These are phyloP conservation scores for Brachionus sp. DNA, from an alignment of 1,140 invertebrate genomes.

Conservation along the genomic window DNA sequence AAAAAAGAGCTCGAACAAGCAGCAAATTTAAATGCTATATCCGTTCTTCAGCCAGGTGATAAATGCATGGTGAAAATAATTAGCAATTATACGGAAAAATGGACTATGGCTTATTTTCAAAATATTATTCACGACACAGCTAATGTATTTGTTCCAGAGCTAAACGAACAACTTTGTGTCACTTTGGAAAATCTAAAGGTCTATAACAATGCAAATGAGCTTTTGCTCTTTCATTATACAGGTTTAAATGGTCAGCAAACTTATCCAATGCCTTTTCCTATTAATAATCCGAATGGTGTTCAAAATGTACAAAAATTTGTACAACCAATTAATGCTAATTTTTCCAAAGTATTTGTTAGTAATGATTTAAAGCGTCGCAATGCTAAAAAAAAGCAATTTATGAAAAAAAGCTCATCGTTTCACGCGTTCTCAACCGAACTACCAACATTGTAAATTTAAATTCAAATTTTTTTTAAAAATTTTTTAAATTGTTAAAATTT, in stretches of 20 bases:
- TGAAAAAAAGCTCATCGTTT: slow-evolving; percentile 45
- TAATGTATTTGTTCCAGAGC: slow-evolving; percentile 34
- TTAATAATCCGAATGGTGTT: slow-evolving; percentile 26
- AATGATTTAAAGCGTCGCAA: neutral
- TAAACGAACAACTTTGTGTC: slow-evolving; percentile 36
- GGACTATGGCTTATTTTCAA: slow-evolving; percentile 40
- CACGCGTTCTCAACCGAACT: slow-evolving; percentile 34
- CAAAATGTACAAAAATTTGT: slow-evolving; percentile 47
- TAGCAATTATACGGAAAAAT: slow-evolving; percentile 32
- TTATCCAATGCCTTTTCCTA: neutral
- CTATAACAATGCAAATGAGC: slow-evolving; percentile 24
- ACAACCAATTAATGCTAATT: slow-evolving; percentile 22
- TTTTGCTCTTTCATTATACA: neutral
- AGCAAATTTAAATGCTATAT: slow-evolving; percentile 25
- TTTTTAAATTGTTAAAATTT: neutral
- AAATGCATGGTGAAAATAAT: slow-evolving; percentile 42
- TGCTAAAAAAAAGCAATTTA: slow-evolving; percentile 38
- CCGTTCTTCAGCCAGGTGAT: slow-evolving; percentile 26
- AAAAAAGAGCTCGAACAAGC: slow-evolving; percentile 45
- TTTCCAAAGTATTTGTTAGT: slow-evolving; percentile 36
- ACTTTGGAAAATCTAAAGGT: slow-evolving; percentile 27
- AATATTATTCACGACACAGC: slow-evolving; percentile 34
- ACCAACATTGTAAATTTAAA: slow-evolving; percentile 27
- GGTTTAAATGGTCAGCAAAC: neutral
- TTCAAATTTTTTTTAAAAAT: neutral